Evolutionary conservation across 53 echinoderm and acorn worm genomes (phyloP), one percentile per base, ranked within the genome.

Genomic region (Pentamera pediparva): DNA sequence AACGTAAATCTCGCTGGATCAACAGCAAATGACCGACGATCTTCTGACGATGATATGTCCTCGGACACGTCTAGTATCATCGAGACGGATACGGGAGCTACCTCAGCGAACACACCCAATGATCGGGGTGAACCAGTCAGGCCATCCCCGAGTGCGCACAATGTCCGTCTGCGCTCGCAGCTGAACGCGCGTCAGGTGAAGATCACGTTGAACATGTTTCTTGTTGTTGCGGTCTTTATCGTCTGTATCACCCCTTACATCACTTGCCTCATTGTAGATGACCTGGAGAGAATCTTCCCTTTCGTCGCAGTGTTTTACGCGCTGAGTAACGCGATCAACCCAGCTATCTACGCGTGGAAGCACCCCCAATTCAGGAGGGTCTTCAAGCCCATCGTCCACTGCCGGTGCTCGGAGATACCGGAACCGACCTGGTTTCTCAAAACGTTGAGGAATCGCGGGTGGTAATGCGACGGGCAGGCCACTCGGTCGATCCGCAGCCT

Each of bases 321-420:
- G 4, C 34, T 76, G 30, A 61, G 45, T 41, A 49, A 40, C 13
- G 60, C 61, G 37, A 61, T 76, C 29, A 76, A 76, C 19, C 76
- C 76, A 43, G 61, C 61, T 17, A 28, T 76, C 11, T 76, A 76
- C 33, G 53, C 76, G 9, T 61, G 60, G 56, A 76, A 61, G 27
- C 76, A 76, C 32, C 76, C 76, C n/a, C 61, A 76, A 22, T 76
- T 76, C 31, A 61, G 37, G 34, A 33, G 28, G 22, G 76, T 76
- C n/a, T 76, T 76, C 61, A 61, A 61, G 9, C 76, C 76, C 34
- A 76, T 76, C 61, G 48, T 49, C 22, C 60, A 31, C 15, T 48
- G 43, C n/a, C 32, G 30, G 29, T 76, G 32, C 47, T 45, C 31
- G 4, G 50, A 76, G 30, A 58, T 76, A 19, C 76, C 76, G 32